Evolutionary conservation across 2,797 vertebrate species (phyloP), one percentile per base, ranked within the genome.

Genomic region (Enteromius thamalakanensis): DNA sequence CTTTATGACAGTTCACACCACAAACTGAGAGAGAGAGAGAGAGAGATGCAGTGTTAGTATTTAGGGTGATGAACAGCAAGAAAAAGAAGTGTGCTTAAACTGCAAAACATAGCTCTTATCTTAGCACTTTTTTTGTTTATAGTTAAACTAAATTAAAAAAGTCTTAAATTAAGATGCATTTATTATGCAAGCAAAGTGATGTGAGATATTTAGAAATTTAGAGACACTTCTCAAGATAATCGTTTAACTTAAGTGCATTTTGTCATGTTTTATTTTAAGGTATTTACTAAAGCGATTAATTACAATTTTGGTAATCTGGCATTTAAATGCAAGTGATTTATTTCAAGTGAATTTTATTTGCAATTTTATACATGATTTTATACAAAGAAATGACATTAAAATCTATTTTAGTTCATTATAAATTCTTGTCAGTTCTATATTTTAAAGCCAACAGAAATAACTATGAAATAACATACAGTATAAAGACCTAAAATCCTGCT

Each of bases 1-100:
- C 93, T 85, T 96, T 96, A 90, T 97, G 96, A 89, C 96, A 97
- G 90, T 93, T 96, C 81, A 97, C 95, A 3, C 96, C 95, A 49
- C 96, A 97, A 81, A 95, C 94, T 95, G 88, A 65, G 64, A 55
- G 19, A 42, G 21, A 45, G 49, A 71, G 49, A 67, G 19, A 84
- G n/a, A n/a, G n/a, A n/a, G n/a, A n/a, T 4, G 3, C 60, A 64
- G 45, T 26, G 21, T 51, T 55, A 53, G 40, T n/a, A 3, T 19
- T 45, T 34, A 76, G 67, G 29, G 4, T 19, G 40, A 23, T 21
- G 40, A 34, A 80, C 58, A 17, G 26, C 32, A 32, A 64, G 60
- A 26, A 86, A 86, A 86, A 37, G 70, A 74, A 86, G 86, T 5
- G 75, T 45, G 0, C 17, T 87, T 87, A 1, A 85, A 23, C 11